A percentile compares a stretch with the other conserved stretches of the same genome.
phyloP scores from a whole-genome alignment of 2,113 vertebrate species.

The Pedetes capensis region DNA sequence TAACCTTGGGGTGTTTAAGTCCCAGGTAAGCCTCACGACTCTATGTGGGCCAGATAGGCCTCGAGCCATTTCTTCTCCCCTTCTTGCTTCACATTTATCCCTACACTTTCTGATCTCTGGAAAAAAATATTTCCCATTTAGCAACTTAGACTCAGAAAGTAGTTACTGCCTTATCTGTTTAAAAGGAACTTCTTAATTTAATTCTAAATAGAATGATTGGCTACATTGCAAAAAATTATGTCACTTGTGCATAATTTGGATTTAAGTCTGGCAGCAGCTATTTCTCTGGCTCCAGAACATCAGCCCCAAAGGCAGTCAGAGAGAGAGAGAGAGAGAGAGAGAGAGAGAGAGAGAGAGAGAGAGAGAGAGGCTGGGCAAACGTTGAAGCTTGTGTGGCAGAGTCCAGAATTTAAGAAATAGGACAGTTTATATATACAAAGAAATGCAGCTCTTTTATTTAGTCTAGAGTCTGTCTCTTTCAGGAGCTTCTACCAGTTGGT shows the following conservation, averaged over 20 bases:
- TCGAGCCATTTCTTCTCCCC: too few species aligned
- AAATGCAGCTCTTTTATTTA: background rate
- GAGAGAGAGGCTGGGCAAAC: background rate
- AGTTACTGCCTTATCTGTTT: conserved; percentile 68
- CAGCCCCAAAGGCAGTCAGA: background rate
- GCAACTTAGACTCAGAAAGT: conserved; percentile 68
- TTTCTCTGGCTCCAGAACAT: background rate
- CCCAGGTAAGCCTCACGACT: too few species aligned
- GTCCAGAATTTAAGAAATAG: background rate
- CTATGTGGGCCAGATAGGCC: too few species aligned
- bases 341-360: too few species aligned
- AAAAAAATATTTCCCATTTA: conserved; percentile 55
- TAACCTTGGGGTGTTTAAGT: too few species aligned
- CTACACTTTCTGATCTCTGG: conserved; percentile 65
- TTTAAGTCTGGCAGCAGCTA: background rate
- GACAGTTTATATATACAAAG: background rate
- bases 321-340: too few species aligned
- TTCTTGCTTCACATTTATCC: too few species aligned
- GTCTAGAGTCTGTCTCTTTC: background rate
- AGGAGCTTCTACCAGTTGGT: background rate
- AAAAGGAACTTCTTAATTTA: conserved; percentile 62
- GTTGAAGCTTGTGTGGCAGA: background rate
- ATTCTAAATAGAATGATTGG: conserved; percentile 57
- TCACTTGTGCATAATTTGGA: conserved; percentile 62
- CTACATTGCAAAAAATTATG: background rate